phyloP scores from a whole-genome alignment of 2,797 vertebrate genomes.

The Typhlichthys subterraneus region DNA sequence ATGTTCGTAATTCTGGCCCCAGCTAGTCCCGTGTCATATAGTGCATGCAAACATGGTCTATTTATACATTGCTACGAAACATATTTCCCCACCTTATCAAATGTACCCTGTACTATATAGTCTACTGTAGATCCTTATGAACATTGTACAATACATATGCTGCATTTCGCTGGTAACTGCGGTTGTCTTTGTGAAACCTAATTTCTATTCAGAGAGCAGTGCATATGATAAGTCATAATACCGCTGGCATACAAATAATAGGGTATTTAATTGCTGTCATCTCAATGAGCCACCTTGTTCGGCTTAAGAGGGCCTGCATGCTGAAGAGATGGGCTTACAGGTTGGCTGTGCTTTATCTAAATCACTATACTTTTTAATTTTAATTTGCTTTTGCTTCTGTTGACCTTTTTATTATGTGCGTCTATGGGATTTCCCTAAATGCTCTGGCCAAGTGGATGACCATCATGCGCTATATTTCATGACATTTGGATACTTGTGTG shows the following conservation, averaged over 20 bases:
- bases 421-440: conserved; percentile 25
- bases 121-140: conserved; percentile 34
- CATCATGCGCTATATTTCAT: conserved; percentile 8
- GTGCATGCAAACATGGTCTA: conserved; percentile 44
- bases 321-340: conserved; percentile 64
- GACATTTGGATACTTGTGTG: neutral
- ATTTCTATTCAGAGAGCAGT: conserved; percentile 38
- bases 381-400: conserved; percentile 61
- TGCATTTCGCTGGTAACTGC: conserved; percentile 38
- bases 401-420: conserved; percentile 49
- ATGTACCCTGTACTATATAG: conserved; percentile 36
- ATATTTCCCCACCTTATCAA: conserved; percentile 32
- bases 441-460: conserved; percentile 7
- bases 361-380: conserved; percentile 69
- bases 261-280: conserved; percentile 76
- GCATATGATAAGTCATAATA: conserved; percentile 64
- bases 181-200: conserved; percentile 34
- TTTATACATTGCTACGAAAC: conserved; percentile 47
- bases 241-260: conserved; percentile 57
- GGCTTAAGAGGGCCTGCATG: conserved; percentile 60
- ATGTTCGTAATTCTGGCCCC: conserved; percentile 66
- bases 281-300: conserved; percentile 59
- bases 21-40: conserved; percentile 44
- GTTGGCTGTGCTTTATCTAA: conserved; percentile 66
- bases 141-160: conserved; percentile 28